phyloP scores from a whole-genome alignment of 30 jellyfish, hydroid and myxozoan genomes.

The Clytia hemisphaerica region DNA sequence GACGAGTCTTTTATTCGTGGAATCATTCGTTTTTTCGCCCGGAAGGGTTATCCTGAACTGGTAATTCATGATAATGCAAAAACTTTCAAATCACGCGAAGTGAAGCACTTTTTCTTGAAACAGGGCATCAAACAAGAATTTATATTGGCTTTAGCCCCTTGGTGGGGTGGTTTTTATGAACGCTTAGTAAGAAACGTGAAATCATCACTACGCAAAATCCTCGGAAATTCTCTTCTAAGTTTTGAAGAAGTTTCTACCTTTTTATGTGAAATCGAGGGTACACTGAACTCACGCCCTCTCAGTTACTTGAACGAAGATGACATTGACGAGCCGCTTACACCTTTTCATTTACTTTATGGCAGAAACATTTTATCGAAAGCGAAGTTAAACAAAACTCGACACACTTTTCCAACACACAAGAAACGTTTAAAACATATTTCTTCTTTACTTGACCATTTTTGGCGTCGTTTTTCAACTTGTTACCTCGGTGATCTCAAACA shows the following conservation, averaged over 20 bases:
- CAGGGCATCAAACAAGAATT: conserved; percentile 21
- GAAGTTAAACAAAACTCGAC: too few species aligned
- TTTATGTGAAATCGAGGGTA: conserved; percentile 4
- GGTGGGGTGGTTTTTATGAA: conserved; percentile 49
- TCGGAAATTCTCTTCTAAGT: conserved; percentile 2
- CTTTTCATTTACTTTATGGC: conserved; percentile 19
- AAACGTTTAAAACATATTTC: too few species aligned
- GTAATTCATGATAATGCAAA: conserved; percentile 14
- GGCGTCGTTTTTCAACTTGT: too few species aligned
- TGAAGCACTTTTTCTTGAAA: conserved; percentile 1
- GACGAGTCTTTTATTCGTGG: conserved; percentile 9
- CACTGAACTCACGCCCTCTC: conserved; percentile 22
- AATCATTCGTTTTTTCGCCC: conserved; percentile 16
- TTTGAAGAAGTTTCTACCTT: conserved; percentile 4
- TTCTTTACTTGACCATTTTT: too few species aligned
- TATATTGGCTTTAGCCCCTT: conserved; percentile 17
- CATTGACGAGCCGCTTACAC: conserved; percentile 16
- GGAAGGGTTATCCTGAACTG: conserved; percentile 33
- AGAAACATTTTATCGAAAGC: too few species aligned
- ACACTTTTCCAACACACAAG: too few species aligned
- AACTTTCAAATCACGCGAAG: neutral
- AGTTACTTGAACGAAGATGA: conserved; percentile 8
- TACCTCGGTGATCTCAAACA: too few species aligned
- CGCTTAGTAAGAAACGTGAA: conserved; percentile 15
- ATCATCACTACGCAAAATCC: conserved; percentile 24